These are phyloP conservation scores for Sarcophaga variegata DNA, from an alignment of 2,888 invertebrate species.

Conservation along the genomic window DNA sequence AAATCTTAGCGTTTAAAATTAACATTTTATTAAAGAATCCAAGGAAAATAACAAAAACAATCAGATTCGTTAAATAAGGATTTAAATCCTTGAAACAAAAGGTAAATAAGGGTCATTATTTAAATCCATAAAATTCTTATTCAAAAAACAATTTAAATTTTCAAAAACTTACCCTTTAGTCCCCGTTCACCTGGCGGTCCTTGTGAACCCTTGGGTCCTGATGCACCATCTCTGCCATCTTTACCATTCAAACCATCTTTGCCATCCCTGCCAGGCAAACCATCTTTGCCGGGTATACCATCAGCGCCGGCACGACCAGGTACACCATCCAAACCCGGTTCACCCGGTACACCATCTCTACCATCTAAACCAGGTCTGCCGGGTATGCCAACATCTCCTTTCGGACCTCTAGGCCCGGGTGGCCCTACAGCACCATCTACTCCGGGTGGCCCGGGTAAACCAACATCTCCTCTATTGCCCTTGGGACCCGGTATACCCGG, in stretches of 20 bases:
- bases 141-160: too few species aligned
- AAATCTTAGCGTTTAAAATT: too few species aligned
- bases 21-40: too few species aligned
- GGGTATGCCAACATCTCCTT: constrained; percentile 84
- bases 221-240: constrained; percentile 85
- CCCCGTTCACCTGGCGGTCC: constrained; percentile 88
- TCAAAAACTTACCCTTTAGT: constrained; percentile 83
- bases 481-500: constrained; percentile 87
- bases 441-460: constrained; percentile 85
- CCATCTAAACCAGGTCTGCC: constrained; percentile 91
- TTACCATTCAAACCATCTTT: constrained; percentile 84
- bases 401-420: constrained; percentile 79
- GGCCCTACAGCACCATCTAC: constrained; percentile 82
- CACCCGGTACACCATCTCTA: constrained; percentile 94
- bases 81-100: background rate
- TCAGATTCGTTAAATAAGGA: background rate
- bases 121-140: background rate
- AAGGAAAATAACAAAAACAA: background rate
- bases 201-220: constrained; percentile 87
- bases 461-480: constrained; percentile 87
- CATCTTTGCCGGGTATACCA: constrained; percentile 89
- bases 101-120: background rate
- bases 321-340: constrained; percentile 91
- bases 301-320: constrained; percentile 93
- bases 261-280: constrained; percentile 85